Conservation (phyloP, 2,797 vertebrate species). For the Botia kubotai region DNA sequence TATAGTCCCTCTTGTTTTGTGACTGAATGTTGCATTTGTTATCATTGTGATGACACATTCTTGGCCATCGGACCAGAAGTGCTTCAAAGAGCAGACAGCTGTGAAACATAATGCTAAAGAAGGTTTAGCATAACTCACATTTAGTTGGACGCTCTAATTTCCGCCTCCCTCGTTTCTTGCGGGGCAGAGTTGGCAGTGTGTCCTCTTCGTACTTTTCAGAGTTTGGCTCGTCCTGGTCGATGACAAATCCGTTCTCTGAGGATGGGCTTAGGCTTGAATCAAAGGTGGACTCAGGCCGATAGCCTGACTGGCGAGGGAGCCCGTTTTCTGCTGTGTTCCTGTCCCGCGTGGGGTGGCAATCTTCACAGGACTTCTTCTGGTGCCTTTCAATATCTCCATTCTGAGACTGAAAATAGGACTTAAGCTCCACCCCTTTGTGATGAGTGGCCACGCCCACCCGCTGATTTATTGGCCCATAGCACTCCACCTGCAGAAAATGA, state of each 20-base stretch:
- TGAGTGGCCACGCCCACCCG: slow-evolving; percentile 78
- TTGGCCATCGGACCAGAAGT: slow-evolving; percentile 24
- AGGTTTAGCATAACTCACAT: slow-evolving; percentile 79
- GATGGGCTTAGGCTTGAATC: slow-evolving; percentile 76
- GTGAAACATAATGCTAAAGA: slow-evolving; percentile 28
- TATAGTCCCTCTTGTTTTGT: slow-evolving; percentile 18
- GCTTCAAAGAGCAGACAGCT: slow-evolving; percentile 34
- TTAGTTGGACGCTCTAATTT: slow-evolving; percentile 87
- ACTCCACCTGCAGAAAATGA: slow-evolving; percentile 68
- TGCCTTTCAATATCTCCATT: slow-evolving; percentile 83
- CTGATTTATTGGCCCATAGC: slow-evolving; percentile 76
- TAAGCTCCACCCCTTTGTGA: slow-evolving; percentile 77
- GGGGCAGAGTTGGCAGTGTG: slow-evolving; percentile 70
- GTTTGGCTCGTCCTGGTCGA: slow-evolving; percentile 80
- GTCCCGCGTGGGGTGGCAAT: slow-evolving; percentile 77
- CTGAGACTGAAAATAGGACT: slow-evolving; percentile 81
- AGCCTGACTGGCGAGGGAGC: slow-evolving; percentile 44
- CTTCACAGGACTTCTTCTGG: slow-evolving; percentile 69
- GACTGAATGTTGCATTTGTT: slow-evolving; percentile 23
- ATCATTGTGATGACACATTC: slow-evolving; percentile 23
- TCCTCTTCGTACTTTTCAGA: slow-evolving; percentile 79
- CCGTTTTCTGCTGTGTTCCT: slow-evolving; percentile 73
- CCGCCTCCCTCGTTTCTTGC: slow-evolving; percentile 84
- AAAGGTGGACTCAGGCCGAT: slow-evolving; percentile 70
- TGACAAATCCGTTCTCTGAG: slow-evolving; percentile 87